Evolutionary conservation across 2,797 vertebrate species (phyloP).

Genomic region (Macropodus opercularis): DNA sequence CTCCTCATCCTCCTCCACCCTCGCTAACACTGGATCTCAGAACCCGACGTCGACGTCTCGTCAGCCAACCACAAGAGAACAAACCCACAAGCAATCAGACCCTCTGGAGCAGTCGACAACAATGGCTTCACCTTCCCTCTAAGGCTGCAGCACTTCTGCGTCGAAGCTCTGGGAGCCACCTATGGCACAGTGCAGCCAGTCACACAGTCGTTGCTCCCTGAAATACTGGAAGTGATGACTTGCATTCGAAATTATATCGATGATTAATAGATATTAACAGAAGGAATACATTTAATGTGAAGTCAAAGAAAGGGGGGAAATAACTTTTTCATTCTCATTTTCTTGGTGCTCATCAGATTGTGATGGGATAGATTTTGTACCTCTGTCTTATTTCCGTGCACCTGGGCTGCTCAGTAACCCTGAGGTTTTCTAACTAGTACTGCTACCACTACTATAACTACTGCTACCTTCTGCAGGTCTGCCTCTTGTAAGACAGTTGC

Average conservation of each 20-base stretch:
- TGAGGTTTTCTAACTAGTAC: conserved; percentile 48
- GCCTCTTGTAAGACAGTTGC: conserved; percentile 48
- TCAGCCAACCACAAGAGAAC: conserved; percentile 61
- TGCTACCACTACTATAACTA: conserved; percentile 49
- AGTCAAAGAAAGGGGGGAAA: conserved; percentile 32
- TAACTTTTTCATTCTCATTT: conserved; percentile 67
- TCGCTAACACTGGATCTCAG: conserved; percentile 79
- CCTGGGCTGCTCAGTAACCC: conserved; percentile 50
- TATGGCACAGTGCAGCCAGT: conserved; percentile 24
- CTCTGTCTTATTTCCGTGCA: conserved; percentile 38
- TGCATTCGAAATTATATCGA: conserved; percentile 50
- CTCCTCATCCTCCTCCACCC: conserved; percentile 62
- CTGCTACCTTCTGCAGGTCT: conserved; percentile 64
- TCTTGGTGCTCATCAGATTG: conserved; percentile 85
- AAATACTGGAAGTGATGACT: conserved; percentile 70
- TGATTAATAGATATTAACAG: conserved; percentile 33
- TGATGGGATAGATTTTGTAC: conserved; percentile 75
- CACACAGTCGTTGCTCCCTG: conserved; percentile 34
- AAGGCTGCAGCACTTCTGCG: conserved; percentile 15
- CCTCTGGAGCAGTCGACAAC: conserved; percentile 24
- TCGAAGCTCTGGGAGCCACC: conserved; percentile 12
- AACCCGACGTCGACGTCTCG: conserved; percentile 80
- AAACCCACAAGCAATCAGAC: conserved; percentile 8
- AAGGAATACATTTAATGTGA: conserved; percentile 57
- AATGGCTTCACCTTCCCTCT: conserved; percentile 20